These are phyloP conservation scores for Orycteropus afer DNA, from an alignment of 2,113 vertebrate species.

Conservation along the genomic window DNA sequence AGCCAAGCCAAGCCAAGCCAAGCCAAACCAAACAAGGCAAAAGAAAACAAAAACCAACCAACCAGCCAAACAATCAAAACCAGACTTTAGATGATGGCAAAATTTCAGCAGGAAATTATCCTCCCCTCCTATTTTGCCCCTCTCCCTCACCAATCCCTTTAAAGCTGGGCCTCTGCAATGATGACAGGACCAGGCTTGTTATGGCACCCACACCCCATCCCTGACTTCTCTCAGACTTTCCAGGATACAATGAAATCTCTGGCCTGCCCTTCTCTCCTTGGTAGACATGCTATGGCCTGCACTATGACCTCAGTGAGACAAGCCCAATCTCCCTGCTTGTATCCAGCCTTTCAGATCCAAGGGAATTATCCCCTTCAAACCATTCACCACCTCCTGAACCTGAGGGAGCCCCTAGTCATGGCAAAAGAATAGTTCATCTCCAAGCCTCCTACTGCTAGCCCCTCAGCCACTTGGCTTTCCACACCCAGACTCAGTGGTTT, in stretches of 20 bases:
- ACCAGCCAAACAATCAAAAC: background rate
- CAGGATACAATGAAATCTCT: background rate
- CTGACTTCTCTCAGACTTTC: background rate
- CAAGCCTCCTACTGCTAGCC: background rate
- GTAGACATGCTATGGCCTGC: background rate
- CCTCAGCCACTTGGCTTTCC: background rate
- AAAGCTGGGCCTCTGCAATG: background rate
- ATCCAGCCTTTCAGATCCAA: background rate
- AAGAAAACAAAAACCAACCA: background rate
- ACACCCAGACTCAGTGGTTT: background rate
- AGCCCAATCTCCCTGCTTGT: background rate
- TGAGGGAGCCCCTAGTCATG: background rate
- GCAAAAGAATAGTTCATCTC: background rate
- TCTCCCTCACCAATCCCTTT: no score
- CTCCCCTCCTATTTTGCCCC: background rate
- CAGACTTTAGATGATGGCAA: background rate
- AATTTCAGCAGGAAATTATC: slow-evolving; percentile 12
- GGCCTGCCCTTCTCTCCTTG: background rate
- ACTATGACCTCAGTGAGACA: background rate
- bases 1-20: background rate
- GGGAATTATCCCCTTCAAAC: background rate
- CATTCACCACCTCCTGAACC: background rate
- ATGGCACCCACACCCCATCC: background rate
- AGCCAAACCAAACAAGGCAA: background rate
- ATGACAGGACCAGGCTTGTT: slow-evolving; percentile 27